Evolutionary conservation across 2,888 invertebrate genomes (phyloP), one percentile per base, ranked within the genome.

Genomic region (Anagyrus pseudococci): DNA sequence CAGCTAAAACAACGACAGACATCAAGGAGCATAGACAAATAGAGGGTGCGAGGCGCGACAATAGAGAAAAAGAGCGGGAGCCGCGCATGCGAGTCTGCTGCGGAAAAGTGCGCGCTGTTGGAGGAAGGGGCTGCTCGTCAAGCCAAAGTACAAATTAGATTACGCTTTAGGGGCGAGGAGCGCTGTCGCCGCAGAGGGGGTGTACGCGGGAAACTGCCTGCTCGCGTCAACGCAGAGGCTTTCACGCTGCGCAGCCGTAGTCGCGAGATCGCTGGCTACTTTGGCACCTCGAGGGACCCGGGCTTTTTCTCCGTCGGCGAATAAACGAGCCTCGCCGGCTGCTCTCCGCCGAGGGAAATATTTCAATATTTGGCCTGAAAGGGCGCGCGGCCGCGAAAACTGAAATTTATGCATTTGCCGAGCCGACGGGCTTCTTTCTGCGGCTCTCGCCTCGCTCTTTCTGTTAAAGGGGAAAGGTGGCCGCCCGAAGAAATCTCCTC

Each of bases 91-190:
- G 10, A 43, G 49, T 61, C 60, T 62, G 63, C 62, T 60, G 63
- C 50, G 59, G 52, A 55, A 62, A 44, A 55, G 57, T 58, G 64
- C 23, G 58, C 33, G 52, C n/a, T 20, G 22, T 53, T 49, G 58
- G 43, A 43, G 44, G 56, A 49, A 23, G 40, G 47, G 58, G 62
- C 62, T 58, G 66, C 59, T 67, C 73, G 72, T 72, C 72, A 72
- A 71, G 71, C 69, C 73, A 63, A 75, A 76, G 72, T 77, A 76
- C 77, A 77, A 77, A 77, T 77, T 77, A 77, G 77, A 77, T 77
- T 73, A 77, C 72, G 73, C 74, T 40, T 49, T 40, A 7, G 53
- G 17, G 26, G 6, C 10, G 29, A 7, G 10, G 4, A 10, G 52
- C 40, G 55, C 69, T 64, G 70, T 71, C 73, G 75, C 73, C 76